Conservation (phyloP, 2,113 vertebrate genomes). For the Myiagra hebetior region DNA sequence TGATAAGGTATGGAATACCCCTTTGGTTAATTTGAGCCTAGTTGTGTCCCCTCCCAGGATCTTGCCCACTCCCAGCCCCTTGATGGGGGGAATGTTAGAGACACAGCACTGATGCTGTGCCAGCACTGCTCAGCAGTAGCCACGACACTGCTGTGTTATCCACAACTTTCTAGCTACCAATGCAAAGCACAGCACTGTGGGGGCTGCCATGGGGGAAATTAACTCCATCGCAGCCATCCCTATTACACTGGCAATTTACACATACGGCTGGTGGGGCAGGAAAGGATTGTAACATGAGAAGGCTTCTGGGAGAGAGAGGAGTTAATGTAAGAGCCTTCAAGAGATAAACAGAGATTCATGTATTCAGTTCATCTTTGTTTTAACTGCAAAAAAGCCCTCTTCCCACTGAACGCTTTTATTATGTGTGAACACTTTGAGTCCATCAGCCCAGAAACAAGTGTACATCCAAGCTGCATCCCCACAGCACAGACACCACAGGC, state of each 20-base stretch:
- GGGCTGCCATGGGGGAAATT: not conserved
- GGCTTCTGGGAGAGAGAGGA: not conserved
- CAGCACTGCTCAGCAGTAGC: not conserved
- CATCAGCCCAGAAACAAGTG: not conserved
- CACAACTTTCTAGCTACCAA: not conserved
- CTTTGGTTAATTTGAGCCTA: not conserved
- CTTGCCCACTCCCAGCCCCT: not conserved
- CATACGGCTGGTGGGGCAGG: accelerated
- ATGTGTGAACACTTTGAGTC: not conserved
- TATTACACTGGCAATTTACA: not conserved
- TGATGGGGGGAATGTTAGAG: no score
- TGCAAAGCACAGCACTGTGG: not conserved
- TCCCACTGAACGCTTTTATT: not conserved
- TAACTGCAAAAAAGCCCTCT: not conserved
- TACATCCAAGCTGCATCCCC: not conserved
- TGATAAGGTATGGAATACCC: not conserved
- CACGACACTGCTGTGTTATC: not conserved
- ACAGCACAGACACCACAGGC: not conserved
- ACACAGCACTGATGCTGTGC: not conserved
- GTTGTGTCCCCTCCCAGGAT: no score
- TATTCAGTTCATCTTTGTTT: not conserved
- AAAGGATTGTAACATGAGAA: not conserved
- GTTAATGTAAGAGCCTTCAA: not conserved
- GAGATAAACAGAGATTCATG: not conserved
- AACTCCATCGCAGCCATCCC: not conserved